A percentile compares a stretch with the other conserved stretches of the same genome.
phyloP scores from a whole-genome alignment of 2,113 vertebrate genomes.

The Silurus meridionalis region DNA sequence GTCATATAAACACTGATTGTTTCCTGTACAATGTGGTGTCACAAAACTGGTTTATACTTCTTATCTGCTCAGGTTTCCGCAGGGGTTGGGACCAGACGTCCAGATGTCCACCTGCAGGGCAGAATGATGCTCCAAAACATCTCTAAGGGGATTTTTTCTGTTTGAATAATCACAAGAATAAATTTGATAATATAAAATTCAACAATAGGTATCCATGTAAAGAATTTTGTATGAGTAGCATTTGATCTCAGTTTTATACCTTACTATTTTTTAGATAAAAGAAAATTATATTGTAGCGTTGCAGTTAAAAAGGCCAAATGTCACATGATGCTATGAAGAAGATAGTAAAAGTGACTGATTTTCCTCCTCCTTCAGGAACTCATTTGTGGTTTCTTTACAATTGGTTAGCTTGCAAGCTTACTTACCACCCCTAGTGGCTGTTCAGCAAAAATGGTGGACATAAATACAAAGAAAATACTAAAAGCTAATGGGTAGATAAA shows the following conservation, averaged over 20 bases:
- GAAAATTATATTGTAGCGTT: not conserved
- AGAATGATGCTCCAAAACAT: slow-evolving; percentile 28
- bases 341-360: slow-evolving; percentile 2
- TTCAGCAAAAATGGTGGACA: not conserved
- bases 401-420: not conserved
- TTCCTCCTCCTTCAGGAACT: not conserved
- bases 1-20: slow-evolving; percentile 74
- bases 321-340: not conserved
- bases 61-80: slow-evolving; percentile 58
- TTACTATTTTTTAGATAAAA: not conserved
- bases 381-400: not conserved
- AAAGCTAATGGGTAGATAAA: not conserved
- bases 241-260: not conserved
- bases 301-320: not conserved
- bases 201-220: not conserved
- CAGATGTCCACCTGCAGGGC: slow-evolving; percentile 48
- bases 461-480: not conserved
- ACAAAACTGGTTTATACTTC: slow-evolving; percentile 73
- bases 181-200: not conserved
- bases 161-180: not conserved
- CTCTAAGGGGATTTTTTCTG: slow-evolving; percentile 7
- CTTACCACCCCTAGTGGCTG: slow-evolving; percentile 9
- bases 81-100: slow-evolving; percentile 51
- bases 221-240: not conserved
- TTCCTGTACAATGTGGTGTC: slow-evolving; percentile 71